phyloP scores from a whole-genome alignment of 2,113 vertebrate genomes.

The Propithecus coquereli region DNA sequence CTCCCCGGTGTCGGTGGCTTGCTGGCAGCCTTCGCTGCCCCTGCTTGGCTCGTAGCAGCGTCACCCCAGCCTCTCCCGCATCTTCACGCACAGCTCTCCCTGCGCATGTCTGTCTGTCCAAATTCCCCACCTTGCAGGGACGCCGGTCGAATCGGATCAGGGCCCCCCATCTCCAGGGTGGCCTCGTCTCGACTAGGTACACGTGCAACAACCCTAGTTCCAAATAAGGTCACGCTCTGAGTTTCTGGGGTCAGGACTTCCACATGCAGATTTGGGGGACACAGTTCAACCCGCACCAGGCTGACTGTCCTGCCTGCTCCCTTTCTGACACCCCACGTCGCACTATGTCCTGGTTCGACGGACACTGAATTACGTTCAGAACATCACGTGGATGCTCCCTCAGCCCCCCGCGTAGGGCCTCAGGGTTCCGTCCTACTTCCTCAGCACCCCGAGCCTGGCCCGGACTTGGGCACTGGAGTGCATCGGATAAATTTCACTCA shows the following conservation, averaged over 20 bases:
- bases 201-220: background rate
- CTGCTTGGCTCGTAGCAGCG: background rate
- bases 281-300: rapidly evolving
- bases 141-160: rapidly evolving
- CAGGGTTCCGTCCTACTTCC: background rate
- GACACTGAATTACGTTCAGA: background rate
- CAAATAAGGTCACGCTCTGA: background rate
- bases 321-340: rapidly evolving
- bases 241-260: background rate
- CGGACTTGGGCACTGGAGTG: background rate
- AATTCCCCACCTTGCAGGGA: no score
- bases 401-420: rapidly evolving
- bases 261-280: background rate
- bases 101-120: no score
- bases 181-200: no score
- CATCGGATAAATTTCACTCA: rapidly evolving
- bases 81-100: background rate
- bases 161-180: background rate
- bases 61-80: background rate
- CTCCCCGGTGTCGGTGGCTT: background rate
- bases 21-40: background rate
- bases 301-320: background rate
- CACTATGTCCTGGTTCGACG: rapidly evolving
- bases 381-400: background rate
- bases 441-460: background rate